Percentiles rank a stretch among this genome's conserved stretches.
Evolutionary conservation across 2,797 vertebrate species (phyloP).

Genomic region (Alauda arvensis): DNA sequence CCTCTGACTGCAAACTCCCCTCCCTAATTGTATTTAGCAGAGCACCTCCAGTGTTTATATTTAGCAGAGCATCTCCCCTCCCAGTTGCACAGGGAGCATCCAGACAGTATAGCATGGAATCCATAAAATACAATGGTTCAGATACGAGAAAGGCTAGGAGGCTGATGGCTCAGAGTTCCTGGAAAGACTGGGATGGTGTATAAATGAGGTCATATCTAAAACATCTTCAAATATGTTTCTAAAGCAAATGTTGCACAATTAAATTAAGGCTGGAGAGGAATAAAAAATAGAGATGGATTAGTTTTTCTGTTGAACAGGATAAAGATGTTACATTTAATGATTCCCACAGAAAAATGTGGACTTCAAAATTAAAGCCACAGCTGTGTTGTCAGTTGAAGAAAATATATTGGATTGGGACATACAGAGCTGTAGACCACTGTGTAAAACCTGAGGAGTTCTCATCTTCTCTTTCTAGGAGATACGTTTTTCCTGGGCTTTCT

Average conservation of each 20-base stretch:
- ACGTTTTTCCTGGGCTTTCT: neutral
- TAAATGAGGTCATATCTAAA: conserved; percentile 36
- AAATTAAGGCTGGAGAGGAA: neutral
- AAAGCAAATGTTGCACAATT: conserved; percentile 36
- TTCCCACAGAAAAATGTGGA: neutral
- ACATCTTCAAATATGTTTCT: conserved; percentile 28
- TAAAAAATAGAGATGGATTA: neutral
- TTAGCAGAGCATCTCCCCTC: neutral
- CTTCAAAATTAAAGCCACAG: neutral
- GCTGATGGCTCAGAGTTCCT: conserved; percentile 29
- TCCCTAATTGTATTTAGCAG: neutral
- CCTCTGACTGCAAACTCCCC: too few relatives aligned
- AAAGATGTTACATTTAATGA: neutral
- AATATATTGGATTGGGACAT: neutral
- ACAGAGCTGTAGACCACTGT: neutral
- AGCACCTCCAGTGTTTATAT: neutral
- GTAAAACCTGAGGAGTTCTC: neutral
- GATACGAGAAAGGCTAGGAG: neutral
- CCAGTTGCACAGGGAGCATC: neutral
- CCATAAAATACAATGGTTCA: neutral
- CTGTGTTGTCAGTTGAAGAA: neutral
- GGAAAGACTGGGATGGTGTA: conserved; percentile 25
- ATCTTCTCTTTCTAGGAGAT: neutral
- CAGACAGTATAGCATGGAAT: neutral
- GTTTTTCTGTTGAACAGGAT: neutral